Evolutionary conservation across 2,797 vertebrate species (phyloP).

Genomic region (Hirundo rustica): DNA sequence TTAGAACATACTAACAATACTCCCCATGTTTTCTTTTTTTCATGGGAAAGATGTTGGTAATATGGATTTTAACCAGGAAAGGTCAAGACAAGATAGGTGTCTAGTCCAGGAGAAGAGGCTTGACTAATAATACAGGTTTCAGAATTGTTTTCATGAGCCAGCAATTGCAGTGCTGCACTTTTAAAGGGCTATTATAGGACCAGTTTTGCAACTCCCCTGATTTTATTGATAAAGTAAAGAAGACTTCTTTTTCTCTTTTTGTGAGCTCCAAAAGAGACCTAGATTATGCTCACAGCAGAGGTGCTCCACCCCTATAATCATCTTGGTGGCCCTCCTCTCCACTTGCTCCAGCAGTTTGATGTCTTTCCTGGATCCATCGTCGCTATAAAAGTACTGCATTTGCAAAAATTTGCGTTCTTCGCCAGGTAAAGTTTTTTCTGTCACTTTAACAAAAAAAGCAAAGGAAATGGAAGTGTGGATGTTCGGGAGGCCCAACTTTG

Average conservation of each 20-base stretch:
- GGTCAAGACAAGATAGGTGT: neutral
- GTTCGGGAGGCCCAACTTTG: neutral
- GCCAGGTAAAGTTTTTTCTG: neutral
- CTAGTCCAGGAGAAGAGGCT: neutral
- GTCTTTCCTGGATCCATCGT: neutral
- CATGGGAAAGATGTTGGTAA: neutral
- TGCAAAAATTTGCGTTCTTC: neutral
- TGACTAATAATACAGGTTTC: neutral
- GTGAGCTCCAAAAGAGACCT: neutral
- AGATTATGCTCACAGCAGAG: neutral
- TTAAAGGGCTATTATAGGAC: neutral
- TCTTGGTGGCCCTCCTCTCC: neutral
- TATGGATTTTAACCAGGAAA: neutral
- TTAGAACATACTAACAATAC: neutral
- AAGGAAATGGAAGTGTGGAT: neutral
- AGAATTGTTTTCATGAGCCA: neutral
- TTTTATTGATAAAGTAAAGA: neutral
- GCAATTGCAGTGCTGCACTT: neutral
- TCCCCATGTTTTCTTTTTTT: neutral
- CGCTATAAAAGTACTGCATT: neutral
- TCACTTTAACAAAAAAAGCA: neutral
- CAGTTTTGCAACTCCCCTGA: neutral
- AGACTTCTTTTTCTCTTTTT: neutral
- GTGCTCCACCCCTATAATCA: neutral
- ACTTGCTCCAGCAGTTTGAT: neutral